Percentiles rank a stretch among this genome's conserved stretches.
phyloP scores from a whole-genome alignment of 2,113 vertebrate species.

The Candoia aspera region DNA sequence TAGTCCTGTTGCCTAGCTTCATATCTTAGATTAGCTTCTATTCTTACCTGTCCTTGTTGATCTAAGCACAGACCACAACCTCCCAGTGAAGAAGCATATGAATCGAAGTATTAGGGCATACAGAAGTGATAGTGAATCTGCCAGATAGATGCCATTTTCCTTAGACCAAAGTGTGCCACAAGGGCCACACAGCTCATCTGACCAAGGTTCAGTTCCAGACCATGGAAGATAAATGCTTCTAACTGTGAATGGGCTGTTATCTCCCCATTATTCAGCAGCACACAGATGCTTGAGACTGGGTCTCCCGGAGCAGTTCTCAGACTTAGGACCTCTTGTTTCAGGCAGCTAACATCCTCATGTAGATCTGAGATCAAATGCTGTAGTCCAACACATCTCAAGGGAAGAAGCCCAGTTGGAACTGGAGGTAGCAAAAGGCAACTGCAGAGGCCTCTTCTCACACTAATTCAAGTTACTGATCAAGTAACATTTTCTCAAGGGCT shows the following conservation, averaged over 20 bases:
- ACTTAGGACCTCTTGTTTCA: background rate
- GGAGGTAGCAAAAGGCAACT: background rate
- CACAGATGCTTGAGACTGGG: background rate
- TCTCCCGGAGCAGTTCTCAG: background rate
- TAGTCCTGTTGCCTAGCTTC: background rate
- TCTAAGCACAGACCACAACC: background rate
- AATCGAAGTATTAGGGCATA: background rate
- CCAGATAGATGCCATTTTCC: conserved; percentile 11
- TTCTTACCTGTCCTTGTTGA: background rate
- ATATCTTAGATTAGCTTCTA: conserved; percentile 8
- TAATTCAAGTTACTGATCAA: background rate
- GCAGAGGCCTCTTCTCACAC: background rate
- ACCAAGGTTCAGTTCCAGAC: background rate
- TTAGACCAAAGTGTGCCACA: background rate
- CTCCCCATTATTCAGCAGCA: too few species aligned
- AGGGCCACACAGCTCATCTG: background rate
- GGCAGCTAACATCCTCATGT: background rate
- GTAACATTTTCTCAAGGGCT: background rate
- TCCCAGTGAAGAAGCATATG: background rate
- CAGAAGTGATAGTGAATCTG: background rate
- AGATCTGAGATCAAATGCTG: background rate
- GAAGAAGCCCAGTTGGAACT: background rate
- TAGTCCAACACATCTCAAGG: background rate
- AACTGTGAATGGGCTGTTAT: background rate
- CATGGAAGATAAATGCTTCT: background rate